Conservation (phyloP, 2,888 invertebrate species). For the Malthinus seriepunctatus region DNA sequence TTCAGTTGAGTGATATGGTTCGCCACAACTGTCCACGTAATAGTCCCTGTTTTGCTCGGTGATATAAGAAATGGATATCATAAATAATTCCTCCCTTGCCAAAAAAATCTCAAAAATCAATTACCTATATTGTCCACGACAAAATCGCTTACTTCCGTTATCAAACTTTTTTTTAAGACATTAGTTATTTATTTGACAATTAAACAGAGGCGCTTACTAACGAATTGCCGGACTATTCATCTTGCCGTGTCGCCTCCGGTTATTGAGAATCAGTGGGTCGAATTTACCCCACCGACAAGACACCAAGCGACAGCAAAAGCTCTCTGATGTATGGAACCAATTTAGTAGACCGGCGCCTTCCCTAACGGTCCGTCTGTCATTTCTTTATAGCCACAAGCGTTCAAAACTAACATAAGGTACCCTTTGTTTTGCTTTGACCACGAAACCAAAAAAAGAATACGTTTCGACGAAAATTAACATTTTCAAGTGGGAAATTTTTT, state of each 20-base stretch:
- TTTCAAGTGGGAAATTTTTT: no score
- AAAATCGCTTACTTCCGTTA: slow-evolving; percentile 1
- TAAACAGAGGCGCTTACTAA: slow-evolving; percentile 36
- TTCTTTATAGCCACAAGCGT: slow-evolving; percentile 8
- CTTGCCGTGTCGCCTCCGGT: slow-evolving; percentile 43
- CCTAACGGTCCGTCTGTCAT: slow-evolving; percentile 30
- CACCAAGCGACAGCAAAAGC: slow-evolving; percentile 46
- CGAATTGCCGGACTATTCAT: slow-evolving; percentile 42
- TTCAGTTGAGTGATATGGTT: slow-evolving; percentile 40
- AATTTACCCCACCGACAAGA: slow-evolving; percentile 39
- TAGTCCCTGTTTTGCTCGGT: slow-evolving; percentile 46
- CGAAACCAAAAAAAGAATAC: background rate
- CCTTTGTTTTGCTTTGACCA: slow-evolving; percentile 9
- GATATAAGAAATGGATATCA: slow-evolving; percentile 50
- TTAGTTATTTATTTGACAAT: slow-evolving; percentile 46
- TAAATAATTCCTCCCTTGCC: slow-evolving; percentile 49
- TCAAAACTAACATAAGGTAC: slow-evolving; percentile 2
- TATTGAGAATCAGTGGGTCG: slow-evolving; percentile 46
- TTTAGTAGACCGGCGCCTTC: slow-evolving; percentile 46
- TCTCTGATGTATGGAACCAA: slow-evolving; percentile 48
- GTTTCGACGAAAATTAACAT: no score
- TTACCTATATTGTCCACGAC: slow-evolving; percentile 43
- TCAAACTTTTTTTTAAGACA: slow-evolving; percentile 16
- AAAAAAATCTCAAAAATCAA: slow-evolving; percentile 50
- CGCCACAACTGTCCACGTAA: slow-evolving; percentile 48